Evolutionary conservation across 2,113 vertebrate species (phyloP).

Genomic region (Oncorhynchus clarkii): DNA sequence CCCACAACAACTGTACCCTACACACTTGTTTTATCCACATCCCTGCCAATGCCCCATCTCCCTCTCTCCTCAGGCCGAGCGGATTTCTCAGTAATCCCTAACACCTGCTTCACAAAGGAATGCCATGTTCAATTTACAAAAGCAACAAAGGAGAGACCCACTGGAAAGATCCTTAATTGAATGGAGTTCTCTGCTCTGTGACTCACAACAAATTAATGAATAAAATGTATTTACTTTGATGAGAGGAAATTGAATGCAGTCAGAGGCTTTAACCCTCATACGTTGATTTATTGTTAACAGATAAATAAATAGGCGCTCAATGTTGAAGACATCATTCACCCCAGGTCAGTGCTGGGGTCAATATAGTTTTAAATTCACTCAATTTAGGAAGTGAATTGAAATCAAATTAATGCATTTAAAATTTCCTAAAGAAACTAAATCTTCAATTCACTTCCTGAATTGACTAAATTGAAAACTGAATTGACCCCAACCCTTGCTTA

Average conservation of each 20-base stretch:
- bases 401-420: too few relatives aligned
- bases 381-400: too few relatives aligned
- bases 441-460: too few relatives aligned
- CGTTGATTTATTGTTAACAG: too few relatives aligned
- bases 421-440: too few relatives aligned
- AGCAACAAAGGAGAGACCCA: slow-evolving; percentile 39
- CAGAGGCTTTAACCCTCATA: background rate
- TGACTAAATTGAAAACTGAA: too few relatives aligned
- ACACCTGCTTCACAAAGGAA: slow-evolving; percentile 71
- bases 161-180: slow-evolving; percentile 61
- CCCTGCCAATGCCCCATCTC: slow-evolving; percentile 1
- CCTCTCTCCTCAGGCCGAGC: slow-evolving; percentile 17
- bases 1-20: slow-evolving; percentile 44
- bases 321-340: too few relatives aligned
- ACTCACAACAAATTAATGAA: background rate
- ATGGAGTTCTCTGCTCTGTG: slow-evolving; percentile 23
- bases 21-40: slow-evolving; percentile 32
- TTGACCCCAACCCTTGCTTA: too few relatives aligned
- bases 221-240: background rate
- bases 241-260: background rate
- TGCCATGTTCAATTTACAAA: slow-evolving; percentile 71
- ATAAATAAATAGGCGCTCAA: too few relatives aligned
- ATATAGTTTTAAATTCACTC: too few relatives aligned
- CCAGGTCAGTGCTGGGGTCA: too few relatives aligned
- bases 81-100: slow-evolving; percentile 52